These are phyloP conservation scores for Dicentrarchus labrax DNA, from an alignment of 2,113 vertebrate species.

Conservation along the genomic window DNA sequence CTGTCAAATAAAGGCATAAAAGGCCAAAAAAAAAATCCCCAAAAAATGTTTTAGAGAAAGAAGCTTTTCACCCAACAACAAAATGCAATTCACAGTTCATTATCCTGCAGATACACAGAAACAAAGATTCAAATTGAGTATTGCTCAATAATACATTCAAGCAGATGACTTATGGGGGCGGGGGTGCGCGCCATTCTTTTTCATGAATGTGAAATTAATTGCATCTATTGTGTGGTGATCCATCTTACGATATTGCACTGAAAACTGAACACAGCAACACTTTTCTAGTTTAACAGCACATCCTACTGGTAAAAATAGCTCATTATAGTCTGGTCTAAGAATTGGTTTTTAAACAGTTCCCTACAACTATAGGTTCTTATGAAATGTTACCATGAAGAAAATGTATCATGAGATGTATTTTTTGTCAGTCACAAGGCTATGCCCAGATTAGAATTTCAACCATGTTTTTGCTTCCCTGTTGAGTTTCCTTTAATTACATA, in stretches of 20 bases:
- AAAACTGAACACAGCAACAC: too few relatives aligned
- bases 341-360: too few relatives aligned
- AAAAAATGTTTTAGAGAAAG: not conserved
- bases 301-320: slow-evolving; percentile 10
- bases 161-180: not conserved
- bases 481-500: too few relatives aligned
- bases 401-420: too few relatives aligned
- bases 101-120: not conserved
- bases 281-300: not conserved
- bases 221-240: not conserved
- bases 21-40: too few relatives aligned
- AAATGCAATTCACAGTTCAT: not conserved
- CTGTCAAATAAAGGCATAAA: too few relatives aligned
- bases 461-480: too few relatives aligned
- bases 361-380: too few relatives aligned
- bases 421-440: too few relatives aligned
- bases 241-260: not conserved
- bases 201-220: not conserved
- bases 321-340: too few relatives aligned
- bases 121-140: not conserved
- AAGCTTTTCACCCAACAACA: not conserved
- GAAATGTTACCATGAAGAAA: too few relatives aligned
- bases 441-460: too few relatives aligned
- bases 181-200: not conserved
- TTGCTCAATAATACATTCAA: not conserved